Base-by-base conservation (phyloP, 2,888 invertebrate species). In the Sipha maydis region DNA sequence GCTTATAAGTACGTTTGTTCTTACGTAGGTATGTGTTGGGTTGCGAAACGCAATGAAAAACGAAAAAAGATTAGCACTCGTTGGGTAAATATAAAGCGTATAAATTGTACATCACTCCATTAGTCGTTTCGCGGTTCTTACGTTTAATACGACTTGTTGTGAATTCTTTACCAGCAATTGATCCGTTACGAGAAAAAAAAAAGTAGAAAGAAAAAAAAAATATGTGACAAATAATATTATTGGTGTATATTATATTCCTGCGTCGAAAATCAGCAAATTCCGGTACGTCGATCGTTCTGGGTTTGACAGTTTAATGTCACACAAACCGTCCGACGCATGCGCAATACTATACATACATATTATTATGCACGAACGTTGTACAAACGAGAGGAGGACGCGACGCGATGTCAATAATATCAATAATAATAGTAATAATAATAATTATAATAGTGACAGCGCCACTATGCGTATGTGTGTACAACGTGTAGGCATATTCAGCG, bases 371-470 rank as follows among this genome's bases (percentile, higher is more conserved):
- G 28, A 0, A n/a, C n/a, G 5, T 21, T 25, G 25, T 61, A 25
- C 25, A 8, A 61, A 7, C 11, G 8, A 48, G 48, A 14, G 14
- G 48, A 48, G 14, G 48, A 48, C 2, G 48, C 8, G 8, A 9
- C 56, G 56, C 61, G 61, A 25, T 61, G 61, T 25, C 61, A 3
- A 61, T 61, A 21, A 61, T 61, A 61, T 28, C 8, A 69, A 25
- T 25, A 61, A 21, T 61, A 61, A 61, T 61, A 61, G 21, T 61
- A 61, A 61, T 61, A 61, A 61, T 61, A 61, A 61, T 61, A 61
- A 69, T 69, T 69, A 67, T 38, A 61, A 79, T 28, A n/a, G n/a
- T 41, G 69, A 67, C 67, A 67, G 80, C 67, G 38, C 28, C 67
- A 80, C 67, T 41, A 9, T 38, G 56, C 25, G 21, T n/a, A 14